Conservation (phyloP, 2,888 invertebrate genomes). For the Drosophila suboccidentalis region DNA sequence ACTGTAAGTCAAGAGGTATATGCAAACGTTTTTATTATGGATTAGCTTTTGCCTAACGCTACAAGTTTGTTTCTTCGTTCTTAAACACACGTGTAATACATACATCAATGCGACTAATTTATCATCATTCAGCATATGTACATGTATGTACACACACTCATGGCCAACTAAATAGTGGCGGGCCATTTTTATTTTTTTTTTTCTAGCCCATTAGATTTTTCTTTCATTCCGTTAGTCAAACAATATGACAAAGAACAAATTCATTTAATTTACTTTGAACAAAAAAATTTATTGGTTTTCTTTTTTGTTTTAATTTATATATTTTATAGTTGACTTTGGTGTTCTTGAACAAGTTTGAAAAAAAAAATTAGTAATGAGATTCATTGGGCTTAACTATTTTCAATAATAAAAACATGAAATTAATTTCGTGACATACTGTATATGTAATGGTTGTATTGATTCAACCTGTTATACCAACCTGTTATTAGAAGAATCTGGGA, state of each 20-base stretch:
- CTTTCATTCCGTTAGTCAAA: background rate
- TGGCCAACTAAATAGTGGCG: background rate
- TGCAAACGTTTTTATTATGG: background rate
- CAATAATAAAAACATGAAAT: no score
- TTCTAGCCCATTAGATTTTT: background rate
- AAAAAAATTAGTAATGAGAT: no score
- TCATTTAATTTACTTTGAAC: no score
- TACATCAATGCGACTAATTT: background rate
- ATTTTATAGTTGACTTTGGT: no score
- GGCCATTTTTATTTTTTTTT: background rate
- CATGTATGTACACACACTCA: background rate
- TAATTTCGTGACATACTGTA: no score
- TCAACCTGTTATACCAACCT: no score
- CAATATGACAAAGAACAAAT: background rate
- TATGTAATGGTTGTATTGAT: no score
- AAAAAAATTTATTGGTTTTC: no score
- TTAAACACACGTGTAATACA: constrained; percentile 5
- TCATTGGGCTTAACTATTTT: no score
- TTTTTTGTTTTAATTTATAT: no score
- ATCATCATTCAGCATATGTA: background rate
- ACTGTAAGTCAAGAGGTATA: background rate
- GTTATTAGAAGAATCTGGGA: no score
- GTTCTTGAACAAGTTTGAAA: no score
- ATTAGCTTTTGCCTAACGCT: background rate
- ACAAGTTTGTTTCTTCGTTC: background rate